Evolutionary conservation across 1,140 invertebrate species (phyloP).

Genomic region (Drosophila asahinai): DNA sequence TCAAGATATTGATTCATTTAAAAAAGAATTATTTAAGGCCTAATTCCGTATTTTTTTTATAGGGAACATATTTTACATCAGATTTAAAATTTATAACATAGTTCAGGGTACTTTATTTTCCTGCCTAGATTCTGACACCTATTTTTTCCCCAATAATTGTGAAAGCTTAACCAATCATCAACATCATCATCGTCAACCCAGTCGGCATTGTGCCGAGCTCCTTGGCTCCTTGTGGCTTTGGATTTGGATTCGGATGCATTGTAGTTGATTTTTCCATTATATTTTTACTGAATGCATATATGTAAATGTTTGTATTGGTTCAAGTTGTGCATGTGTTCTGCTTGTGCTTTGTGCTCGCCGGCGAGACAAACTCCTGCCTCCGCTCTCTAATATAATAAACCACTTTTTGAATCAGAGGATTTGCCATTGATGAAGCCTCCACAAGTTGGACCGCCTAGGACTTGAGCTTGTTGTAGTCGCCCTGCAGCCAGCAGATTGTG

Average conservation of each 20-base stretch:
- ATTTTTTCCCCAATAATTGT: neutral
- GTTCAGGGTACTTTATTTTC: neutral
- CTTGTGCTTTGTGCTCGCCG: constrained; percentile 17
- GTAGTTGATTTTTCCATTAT: constrained; percentile 44
- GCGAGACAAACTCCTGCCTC: constrained; percentile 8
- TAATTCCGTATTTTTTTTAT: too few relatives aligned
- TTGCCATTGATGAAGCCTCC: neutral
- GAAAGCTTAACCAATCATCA: constrained; percentile 8
- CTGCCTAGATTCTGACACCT: neutral
- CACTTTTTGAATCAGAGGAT: neutral
- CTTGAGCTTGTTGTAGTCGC: constrained; percentile 47
- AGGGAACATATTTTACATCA: too few relatives aligned
- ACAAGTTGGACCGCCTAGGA: constrained; percentile 6
- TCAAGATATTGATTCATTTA: too few relatives aligned
- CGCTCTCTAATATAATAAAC: constrained; percentile 16
- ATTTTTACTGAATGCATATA: constrained; percentile 47
- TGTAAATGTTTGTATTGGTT: constrained; percentile 31
- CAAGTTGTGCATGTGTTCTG: constrained; percentile 45
- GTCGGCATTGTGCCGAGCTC: constrained; percentile 23
- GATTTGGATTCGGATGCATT: constrained; percentile 36
- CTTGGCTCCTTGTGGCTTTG: constrained; percentile 21
- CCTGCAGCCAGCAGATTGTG: constrained; percentile 53
- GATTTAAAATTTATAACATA: too few relatives aligned
- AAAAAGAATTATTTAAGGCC: too few relatives aligned
- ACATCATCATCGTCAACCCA: constrained; percentile 12